phyloP scores from a whole-genome alignment of 2,888 invertebrate species.

The Drosophila glabriapex region DNA sequence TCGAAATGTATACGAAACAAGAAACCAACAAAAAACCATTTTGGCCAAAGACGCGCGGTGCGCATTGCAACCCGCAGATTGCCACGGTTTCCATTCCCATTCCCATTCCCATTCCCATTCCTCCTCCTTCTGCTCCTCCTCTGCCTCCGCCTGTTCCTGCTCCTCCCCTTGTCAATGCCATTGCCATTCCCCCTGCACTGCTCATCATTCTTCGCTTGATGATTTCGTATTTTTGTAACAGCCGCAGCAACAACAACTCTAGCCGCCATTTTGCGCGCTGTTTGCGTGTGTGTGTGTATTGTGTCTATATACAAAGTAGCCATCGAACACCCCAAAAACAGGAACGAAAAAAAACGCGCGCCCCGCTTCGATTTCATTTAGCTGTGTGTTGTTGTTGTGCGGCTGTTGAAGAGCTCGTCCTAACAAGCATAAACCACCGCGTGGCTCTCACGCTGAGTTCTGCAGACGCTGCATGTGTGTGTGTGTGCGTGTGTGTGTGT shows the following conservation, averaged over 20 bases:
- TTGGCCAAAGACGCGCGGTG: slow-evolving; percentile 63
- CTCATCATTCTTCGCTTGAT: slow-evolving; percentile 55
- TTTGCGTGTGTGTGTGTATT: background rate
- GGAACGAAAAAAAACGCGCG: slow-evolving; percentile 35
- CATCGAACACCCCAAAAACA: slow-evolving; percentile 54
- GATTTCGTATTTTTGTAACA: slow-evolving; percentile 63
- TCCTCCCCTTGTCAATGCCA: background rate
- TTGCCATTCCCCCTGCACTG: slow-evolving; percentile 2
- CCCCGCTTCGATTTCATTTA: slow-evolving; percentile 43
- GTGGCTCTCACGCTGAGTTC: slow-evolving; percentile 60
- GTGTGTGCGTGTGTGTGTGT: slow-evolving; percentile 7
- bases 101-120: background rate
- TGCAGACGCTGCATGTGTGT: slow-evolving; percentile 5
- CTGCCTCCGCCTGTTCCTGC: slow-evolving; percentile 1
- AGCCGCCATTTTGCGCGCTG: slow-evolving; percentile 52
- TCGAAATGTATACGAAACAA: slow-evolving; percentile 40
- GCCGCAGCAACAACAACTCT: slow-evolving; percentile 33
- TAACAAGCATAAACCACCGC: slow-evolving; percentile 69
- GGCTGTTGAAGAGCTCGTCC: slow-evolving; percentile 62
- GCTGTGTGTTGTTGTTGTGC: slow-evolving; percentile 29
- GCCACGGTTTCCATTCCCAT: slow-evolving; percentile 25
- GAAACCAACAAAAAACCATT: slow-evolving; percentile 49
- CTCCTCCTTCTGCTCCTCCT: background rate
- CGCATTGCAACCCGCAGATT: slow-evolving; percentile 62
- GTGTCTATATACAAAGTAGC: slow-evolving; percentile 58